Evolutionary conservation across 2,888 invertebrate genomes (phyloP).

Genomic region (Heteromurus nitidus): DNA sequence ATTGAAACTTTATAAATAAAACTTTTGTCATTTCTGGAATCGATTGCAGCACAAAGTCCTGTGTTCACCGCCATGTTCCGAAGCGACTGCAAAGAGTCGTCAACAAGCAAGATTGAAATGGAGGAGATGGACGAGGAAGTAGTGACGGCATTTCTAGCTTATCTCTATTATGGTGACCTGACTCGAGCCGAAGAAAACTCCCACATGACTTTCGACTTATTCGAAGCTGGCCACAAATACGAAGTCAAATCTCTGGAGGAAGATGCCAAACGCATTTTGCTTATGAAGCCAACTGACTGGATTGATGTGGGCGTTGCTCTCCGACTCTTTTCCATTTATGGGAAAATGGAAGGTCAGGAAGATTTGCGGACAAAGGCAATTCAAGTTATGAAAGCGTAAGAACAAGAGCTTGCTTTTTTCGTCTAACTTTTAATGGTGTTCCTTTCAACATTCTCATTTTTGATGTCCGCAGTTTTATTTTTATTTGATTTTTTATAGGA

Average conservation of each 20-base stretch:
- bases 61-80: neutral
- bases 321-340: neutral
- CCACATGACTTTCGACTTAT: neutral
- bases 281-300: neutral
- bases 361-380: neutral
- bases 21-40: neutral
- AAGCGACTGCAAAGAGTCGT: neutral
- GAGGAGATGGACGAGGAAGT: neutral
- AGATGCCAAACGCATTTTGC: neutral
- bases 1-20: neutral
- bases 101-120: neutral
- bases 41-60: neutral
- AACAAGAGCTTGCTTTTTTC: neutral
- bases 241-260: neutral
- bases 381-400: neutral
- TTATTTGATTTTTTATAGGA: no score
- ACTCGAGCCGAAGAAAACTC: neutral
- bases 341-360: neutral
- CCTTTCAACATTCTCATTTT: neutral
- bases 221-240: no score
- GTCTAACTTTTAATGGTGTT: neutral
- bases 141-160: neutral
- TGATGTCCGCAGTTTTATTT: neutral
- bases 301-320: neutral
- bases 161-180: neutral